Base-by-base conservation (phyloP, 2,113 vertebrate genomes). In the Oenanthe melanoleuca region DNA sequence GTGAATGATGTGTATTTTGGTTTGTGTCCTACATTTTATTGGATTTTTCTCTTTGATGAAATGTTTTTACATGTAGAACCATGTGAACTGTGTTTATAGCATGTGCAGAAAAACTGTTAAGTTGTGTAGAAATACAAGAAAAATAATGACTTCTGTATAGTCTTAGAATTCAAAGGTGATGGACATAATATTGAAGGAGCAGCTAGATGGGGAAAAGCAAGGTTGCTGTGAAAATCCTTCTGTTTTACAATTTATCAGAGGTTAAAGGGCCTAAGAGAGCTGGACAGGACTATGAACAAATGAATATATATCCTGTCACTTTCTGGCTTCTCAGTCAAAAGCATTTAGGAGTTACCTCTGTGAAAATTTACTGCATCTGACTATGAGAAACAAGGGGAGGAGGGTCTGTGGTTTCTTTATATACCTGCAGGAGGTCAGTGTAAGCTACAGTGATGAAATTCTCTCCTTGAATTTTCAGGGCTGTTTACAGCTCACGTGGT, bases 381-480 rank as follows among this genome's bases (percentile, higher is more conserved):
- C 61, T 85, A 26, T 37, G 55, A 87, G 91, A 88, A 88, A 66
- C 50, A 80, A 72, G 40, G 65, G 53, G 70, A 86, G 75, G 80
- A 86, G 75, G 44, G 88, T n/a, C 50, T 87, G 81, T 65, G 84
- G 57, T 92, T 93, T 94, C 70, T 65, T 89, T 72, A 65, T 57
- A 7, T 86, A 95, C 81, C 81, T 95, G 70, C 80, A 72, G 81
- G 93, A 92, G 69, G 80, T 78, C 80, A 86, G 2, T 63, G 33
- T 78, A 69, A 90, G 83, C 6, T 3, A 34, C 4, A n/a, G 47
- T 37, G 86, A 70, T 88, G 60, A 94, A 90, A 86, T 91, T 86
- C 21, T 63, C 33, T 69, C 70, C 83, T 42, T 73, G 52, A 22
- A 42, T 90, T 90, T 94, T 86, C 67, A n/a, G 56, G 19, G 29